A percentile compares a stretch with the other conserved stretches of the same genome.
Conservation (phyloP, 1,140 invertebrate species). For the Gerris buenoi region DNA sequence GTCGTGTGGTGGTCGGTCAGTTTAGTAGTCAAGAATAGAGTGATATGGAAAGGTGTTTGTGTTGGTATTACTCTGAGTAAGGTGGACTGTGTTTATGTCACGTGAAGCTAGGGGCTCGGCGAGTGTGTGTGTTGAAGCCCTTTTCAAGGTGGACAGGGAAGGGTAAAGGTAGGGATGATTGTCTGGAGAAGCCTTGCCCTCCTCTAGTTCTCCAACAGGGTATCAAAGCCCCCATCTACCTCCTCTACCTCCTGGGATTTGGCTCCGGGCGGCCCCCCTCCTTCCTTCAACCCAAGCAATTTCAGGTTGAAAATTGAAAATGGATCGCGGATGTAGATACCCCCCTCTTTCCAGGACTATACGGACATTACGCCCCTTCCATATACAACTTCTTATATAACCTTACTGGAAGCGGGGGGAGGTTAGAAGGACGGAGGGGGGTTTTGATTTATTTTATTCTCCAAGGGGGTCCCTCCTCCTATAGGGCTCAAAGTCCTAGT, state of each 20-base stretch:
- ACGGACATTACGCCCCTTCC: background rate
- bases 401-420: constrained; percentile 5
- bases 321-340: constrained; percentile 16
- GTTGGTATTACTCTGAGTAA: no score
- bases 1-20: no score
- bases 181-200: background rate
- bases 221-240: background rate
- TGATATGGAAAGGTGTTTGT: no score
- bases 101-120: no score
- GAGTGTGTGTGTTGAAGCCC: no score
- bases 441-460: constrained; percentile 15
- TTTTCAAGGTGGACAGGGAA: background rate
- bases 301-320: constrained; percentile 19
- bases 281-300: constrained; percentile 17
- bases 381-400: background rate
- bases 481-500: background rate
- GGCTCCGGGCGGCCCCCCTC: background rate
- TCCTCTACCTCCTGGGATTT: background rate
- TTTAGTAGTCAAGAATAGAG: no score
- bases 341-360: constrained; percentile 6
- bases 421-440: constrained; percentile 4
- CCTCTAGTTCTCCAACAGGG: background rate
- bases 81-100: no score
- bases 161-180: background rate
- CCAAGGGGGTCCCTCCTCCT: background rate